A percentile compares a stretch with the other conserved stretches of the same genome.
Conservation (phyloP, 2,113 vertebrate species). For the Pelecanus crispus region DNA sequence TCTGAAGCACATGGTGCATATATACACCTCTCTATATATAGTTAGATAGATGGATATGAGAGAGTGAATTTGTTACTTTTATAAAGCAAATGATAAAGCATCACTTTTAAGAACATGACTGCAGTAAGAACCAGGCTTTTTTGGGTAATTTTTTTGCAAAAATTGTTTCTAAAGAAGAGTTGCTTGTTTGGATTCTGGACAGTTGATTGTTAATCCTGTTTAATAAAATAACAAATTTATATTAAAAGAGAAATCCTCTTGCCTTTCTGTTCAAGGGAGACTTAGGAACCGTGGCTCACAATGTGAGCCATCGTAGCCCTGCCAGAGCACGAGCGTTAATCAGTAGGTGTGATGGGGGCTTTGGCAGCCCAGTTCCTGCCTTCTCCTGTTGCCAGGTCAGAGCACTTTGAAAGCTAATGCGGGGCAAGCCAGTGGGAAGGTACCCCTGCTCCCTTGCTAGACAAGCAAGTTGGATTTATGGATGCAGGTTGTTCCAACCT, state of each 20-base stretch:
- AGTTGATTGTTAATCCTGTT: constrained; percentile 29
- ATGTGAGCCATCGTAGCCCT: not conserved
- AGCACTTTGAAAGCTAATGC: not conserved
- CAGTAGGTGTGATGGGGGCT: not conserved
- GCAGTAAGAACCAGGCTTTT: not conserved
- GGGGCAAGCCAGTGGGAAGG: not conserved
- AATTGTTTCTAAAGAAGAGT: not conserved
- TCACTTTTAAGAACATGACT: not conserved
- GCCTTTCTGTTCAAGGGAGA: not conserved
- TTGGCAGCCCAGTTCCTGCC: not conserved
- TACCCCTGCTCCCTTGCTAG: not conserved
- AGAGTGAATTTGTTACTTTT: constrained; percentile 53
- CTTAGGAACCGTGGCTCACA: not conserved
- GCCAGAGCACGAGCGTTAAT: not conserved
- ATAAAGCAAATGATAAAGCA: not conserved
- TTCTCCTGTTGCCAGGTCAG: not conserved
- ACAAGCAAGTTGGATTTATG: not conserved
- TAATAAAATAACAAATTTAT: constrained; percentile 58
- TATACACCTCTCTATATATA: not conserved
- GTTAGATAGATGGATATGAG: not conserved
- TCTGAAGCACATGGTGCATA: not conserved
- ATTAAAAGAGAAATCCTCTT: not conserved
- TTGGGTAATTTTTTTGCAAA: not conserved
- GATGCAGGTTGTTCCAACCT: not conserved
- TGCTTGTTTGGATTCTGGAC: constrained; percentile 35